These are phyloP conservation scores for Chrysotoxum bicinctum DNA, from an alignment of 2,888 invertebrate species.

Conservation along the genomic window DNA sequence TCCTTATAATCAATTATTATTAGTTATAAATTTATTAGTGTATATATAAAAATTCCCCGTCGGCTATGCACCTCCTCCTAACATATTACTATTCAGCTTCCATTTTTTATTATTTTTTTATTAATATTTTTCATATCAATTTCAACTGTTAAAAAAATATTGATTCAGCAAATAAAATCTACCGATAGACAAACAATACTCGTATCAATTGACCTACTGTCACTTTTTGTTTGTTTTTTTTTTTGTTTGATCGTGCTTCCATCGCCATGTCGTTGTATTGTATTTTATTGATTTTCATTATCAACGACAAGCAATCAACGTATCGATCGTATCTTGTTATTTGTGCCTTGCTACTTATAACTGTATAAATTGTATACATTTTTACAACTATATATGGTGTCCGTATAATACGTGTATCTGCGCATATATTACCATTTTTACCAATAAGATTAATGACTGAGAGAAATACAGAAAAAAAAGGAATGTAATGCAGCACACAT, in stretches of 20 bases:
- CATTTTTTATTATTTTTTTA: not conserved
- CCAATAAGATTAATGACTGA: constrained; percentile 47
- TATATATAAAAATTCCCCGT: not conserved
- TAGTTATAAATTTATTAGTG: not conserved
- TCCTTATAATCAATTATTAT: not conserved
- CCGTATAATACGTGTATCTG: constrained; percentile 25
- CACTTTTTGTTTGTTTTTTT: constrained; percentile 42
- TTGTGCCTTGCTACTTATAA: constrained; percentile 25
- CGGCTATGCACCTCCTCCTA: not conserved
- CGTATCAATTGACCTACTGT: constrained; percentile 51
- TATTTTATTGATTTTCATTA: constrained; percentile 23
- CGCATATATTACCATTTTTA: constrained; percentile 50
- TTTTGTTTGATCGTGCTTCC: not conserved
- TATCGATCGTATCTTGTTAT: constrained; percentile 8
- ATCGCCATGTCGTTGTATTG: not conserved
- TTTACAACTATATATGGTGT: constrained; percentile 29
- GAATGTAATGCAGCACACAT: constrained; percentile 70
- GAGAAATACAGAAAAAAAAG: constrained; percentile 14
- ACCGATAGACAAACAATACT: constrained; percentile 22
- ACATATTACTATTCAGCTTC: not conserved
- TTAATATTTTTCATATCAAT: not conserved
- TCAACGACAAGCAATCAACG: constrained; percentile 36
- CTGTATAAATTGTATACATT: constrained; percentile 41
- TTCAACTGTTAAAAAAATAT: not conserved
- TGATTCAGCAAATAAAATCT: constrained; percentile 12